A percentile compares a stretch with the other conserved stretches of the same genome.
phyloP scores from a whole-genome alignment of 2,113 vertebrate species.

The Alouatta palliata region DNA sequence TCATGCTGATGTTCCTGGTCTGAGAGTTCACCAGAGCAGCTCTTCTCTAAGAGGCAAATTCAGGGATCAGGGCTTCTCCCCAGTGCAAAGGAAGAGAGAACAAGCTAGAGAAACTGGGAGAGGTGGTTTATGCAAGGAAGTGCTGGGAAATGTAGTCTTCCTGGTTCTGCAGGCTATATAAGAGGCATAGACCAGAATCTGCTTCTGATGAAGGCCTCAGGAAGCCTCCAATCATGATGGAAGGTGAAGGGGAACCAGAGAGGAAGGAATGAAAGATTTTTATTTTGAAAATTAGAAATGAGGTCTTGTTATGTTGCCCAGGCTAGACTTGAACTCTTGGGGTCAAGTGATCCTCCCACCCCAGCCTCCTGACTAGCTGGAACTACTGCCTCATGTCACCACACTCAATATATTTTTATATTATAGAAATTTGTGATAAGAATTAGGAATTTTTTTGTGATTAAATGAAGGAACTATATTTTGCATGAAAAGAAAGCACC shows the following conservation, averaged over 20 bases:
- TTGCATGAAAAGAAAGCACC: neutral
- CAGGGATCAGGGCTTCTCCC: neutral
- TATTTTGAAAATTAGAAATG: no score
- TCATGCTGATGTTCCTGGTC: neutral
- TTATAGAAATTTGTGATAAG: neutral
- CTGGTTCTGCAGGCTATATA: no score
- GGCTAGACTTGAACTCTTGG: no score
- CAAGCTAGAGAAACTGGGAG: neutral
- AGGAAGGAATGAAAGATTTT: no score
- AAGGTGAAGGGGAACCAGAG: no score
- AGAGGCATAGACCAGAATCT: no score
- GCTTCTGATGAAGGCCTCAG: no score
- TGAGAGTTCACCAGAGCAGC: neutral
- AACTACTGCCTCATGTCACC: no score
- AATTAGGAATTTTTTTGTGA: neutral
- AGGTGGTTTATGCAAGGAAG: neutral
- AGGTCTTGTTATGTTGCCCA: no score
- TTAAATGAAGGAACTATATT: neutral
- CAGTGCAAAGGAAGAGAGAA: neutral
- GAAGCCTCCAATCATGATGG: no score
- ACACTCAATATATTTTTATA: neutral
- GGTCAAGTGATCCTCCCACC: no score
- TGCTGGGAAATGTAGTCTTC: neutral
- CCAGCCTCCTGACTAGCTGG: no score
- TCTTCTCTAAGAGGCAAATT: neutral